Evolutionary conservation across 2,888 invertebrate species (phyloP).

Genomic region (Lamproptera curius): DNA sequence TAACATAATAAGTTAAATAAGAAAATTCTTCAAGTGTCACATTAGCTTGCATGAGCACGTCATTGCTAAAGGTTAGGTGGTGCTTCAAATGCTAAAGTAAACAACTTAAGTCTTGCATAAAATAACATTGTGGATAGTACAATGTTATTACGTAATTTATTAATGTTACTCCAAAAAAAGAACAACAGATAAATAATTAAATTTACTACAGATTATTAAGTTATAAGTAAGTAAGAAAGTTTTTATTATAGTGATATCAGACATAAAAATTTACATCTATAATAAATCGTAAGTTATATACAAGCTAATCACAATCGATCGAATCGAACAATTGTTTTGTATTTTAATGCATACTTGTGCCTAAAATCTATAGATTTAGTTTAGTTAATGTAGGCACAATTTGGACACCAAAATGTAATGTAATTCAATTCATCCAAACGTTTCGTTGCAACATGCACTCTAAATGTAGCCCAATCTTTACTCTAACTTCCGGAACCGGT

Average conservation of each 20-base stretch:
- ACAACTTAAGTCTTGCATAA: constrained; percentile 6
- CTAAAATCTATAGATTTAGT: too few species aligned
- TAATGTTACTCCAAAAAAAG: too few species aligned
- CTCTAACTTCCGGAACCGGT: constrained; percentile 37
- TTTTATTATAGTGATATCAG: too few species aligned
- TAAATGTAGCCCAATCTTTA: constrained; percentile 33
- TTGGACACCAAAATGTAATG: neutral
- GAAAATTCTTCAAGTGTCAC: neutral
- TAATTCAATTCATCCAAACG: neutral
- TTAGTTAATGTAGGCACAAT: too few species aligned
- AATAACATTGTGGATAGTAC: neutral
- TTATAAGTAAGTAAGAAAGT: too few species aligned
- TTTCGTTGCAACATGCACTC: constrained; percentile 29
- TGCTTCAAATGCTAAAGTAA: constrained; percentile 9
- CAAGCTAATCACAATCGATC: too few species aligned
- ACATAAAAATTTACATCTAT: too few species aligned
- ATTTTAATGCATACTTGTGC: too few species aligned
- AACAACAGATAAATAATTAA: too few species aligned
- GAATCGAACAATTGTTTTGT: too few species aligned
- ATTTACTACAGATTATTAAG: too few species aligned
- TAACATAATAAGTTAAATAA: neutral
- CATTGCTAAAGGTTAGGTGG: constrained; percentile 4
- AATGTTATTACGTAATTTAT: neutral
- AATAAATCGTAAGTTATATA: too few species aligned
- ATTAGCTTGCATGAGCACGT: constrained; percentile 13